These are phyloP conservation scores for Coptodon bakossiorum DNA, from an alignment of 2,113 vertebrate genomes.

Conservation along the genomic window DNA sequence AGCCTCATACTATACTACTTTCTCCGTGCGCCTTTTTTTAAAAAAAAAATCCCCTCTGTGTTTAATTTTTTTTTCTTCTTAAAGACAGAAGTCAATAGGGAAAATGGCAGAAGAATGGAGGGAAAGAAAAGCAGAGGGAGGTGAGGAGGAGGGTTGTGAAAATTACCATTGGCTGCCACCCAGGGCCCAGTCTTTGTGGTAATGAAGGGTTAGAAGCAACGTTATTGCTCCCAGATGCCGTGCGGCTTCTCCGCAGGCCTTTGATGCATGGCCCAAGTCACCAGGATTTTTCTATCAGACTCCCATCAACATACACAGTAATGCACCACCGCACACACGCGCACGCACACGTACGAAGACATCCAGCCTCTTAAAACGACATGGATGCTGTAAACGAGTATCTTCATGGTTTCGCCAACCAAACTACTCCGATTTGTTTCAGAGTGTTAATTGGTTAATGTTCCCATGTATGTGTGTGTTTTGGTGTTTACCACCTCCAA, in stretches of 20 bases:
- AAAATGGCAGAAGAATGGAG: conserved; percentile 52
- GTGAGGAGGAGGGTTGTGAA: conserved; percentile 67
- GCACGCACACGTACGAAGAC: conserved; percentile 8
- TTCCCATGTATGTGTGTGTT: neutral
- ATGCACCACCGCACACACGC: conserved; percentile 9
- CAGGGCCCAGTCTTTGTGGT: conserved; percentile 76
- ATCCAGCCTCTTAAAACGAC: conserved; percentile 50
- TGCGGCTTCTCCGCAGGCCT: conserved; percentile 65
- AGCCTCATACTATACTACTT: neutral
- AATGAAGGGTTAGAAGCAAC: conserved; percentile 76
- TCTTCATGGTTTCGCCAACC: conserved; percentile 32
- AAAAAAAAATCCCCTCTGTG: conserved; percentile 8
- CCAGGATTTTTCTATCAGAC: conserved; percentile 67
- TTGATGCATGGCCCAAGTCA: conserved; percentile 74
- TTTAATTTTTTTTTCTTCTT: neutral
- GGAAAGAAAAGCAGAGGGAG: conserved; percentile 57
- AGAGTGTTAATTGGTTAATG: conserved; percentile 46
- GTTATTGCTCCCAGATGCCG: conserved; percentile 81
- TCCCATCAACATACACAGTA: conserved; percentile 34
- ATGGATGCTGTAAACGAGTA: conserved; percentile 26
- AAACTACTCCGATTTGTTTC: conserved; percentile 35
- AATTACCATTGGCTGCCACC: conserved; percentile 74
- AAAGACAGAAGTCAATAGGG: conserved; percentile 36
- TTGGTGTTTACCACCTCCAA: neutral
- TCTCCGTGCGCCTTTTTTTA: neutral